Conservation (phyloP, 1,140 invertebrate genomes). For the Cyclargus thomasi region DNA sequence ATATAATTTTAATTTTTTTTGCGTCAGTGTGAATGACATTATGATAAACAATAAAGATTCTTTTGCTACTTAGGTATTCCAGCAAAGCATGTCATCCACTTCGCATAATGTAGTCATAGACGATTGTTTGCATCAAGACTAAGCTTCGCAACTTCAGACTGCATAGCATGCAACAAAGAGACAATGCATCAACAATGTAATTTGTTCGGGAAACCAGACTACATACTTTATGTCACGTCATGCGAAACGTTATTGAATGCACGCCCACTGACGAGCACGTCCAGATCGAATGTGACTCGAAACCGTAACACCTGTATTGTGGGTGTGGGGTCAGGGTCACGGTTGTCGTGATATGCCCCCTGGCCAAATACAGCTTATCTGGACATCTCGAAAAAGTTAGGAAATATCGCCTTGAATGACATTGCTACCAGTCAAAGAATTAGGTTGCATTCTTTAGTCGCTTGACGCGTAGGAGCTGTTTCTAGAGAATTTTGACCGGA, state of each 20-base stretch:
- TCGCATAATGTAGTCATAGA: too few species aligned
- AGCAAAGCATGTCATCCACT: too few species aligned
- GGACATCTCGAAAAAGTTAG: not conserved
- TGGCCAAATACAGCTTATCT: not conserved
- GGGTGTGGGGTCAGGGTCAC: conserved; percentile 47
- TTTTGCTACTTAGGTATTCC: too few species aligned
- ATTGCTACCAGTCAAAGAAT: not conserved
- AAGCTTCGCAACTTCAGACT: too few species aligned
- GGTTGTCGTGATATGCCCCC: conserved; percentile 11
- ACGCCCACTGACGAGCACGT: conserved; percentile 31
- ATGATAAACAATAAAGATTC: too few species aligned
- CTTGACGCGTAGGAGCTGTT: too few species aligned
- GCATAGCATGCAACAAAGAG: too few species aligned
- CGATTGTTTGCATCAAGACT: too few species aligned
- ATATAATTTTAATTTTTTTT: too few species aligned
- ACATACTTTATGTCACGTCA: conserved; percentile 9
- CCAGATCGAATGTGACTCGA: conserved; percentile 33
- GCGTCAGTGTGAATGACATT: too few species aligned
- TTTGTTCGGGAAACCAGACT: conserved; percentile 7
- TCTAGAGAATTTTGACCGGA: too few species aligned
- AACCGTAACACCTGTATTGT: conserved; percentile 54
- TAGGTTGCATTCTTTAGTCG: not conserved
- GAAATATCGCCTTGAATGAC: not conserved
- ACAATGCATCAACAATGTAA: too few species aligned
- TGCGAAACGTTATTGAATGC: conserved; percentile 24